A percentile compares a stretch with the other conserved stretches of the same genome.
phyloP scores from a whole-genome alignment of 2,888 invertebrate genomes.

The Pandemis cinnamomeana region DNA sequence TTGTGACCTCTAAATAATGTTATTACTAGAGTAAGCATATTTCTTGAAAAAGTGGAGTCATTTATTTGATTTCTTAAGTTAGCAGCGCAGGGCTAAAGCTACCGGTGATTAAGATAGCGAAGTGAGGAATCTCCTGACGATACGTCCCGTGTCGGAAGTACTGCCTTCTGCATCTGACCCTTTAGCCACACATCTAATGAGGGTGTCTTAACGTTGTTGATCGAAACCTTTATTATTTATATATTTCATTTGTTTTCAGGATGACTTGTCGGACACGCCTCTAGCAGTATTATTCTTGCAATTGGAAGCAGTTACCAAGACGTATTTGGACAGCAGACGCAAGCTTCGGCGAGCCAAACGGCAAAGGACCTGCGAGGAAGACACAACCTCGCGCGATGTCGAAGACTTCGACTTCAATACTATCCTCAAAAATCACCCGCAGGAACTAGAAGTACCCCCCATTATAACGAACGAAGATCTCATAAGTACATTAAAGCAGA shows the following conservation, averaged over 20 bases:
- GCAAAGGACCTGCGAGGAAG: conserved; percentile 68
- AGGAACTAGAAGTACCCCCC: conserved; percentile 62
- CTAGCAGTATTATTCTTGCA: conserved; percentile 75
- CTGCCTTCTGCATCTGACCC: too few species aligned
- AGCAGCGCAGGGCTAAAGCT: too few species aligned
- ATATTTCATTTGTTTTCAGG: conserved; percentile 60
- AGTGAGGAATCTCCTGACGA: too few species aligned
- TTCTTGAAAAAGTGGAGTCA: too few species aligned
- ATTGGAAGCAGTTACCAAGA: conserved; percentile 73
- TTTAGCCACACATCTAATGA: too few species aligned
- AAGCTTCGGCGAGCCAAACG: conserved; percentile 71
- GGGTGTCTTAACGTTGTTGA: too few species aligned
- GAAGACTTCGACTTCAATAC: conserved; percentile 63
- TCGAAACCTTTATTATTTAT: neutral
- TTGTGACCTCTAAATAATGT: neutral
- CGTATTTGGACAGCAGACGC: conserved; percentile 67
- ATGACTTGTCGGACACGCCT: conserved; percentile 76
- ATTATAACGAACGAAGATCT: conserved; percentile 62
- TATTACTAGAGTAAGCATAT: neutral
- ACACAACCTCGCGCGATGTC: conserved; percentile 40
- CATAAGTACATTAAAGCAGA: conserved; percentile 65
- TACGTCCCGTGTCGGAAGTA: too few species aligned
- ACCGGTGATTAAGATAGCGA: too few species aligned
- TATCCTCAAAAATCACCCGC: conserved; percentile 61
- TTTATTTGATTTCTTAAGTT: too few species aligned